A percentile compares a stretch with the other conserved stretches of the same genome.
Evolutionary conservation across 1,140 invertebrate species (phyloP).

Genomic region (Rhagoletis pomonella): DNA sequence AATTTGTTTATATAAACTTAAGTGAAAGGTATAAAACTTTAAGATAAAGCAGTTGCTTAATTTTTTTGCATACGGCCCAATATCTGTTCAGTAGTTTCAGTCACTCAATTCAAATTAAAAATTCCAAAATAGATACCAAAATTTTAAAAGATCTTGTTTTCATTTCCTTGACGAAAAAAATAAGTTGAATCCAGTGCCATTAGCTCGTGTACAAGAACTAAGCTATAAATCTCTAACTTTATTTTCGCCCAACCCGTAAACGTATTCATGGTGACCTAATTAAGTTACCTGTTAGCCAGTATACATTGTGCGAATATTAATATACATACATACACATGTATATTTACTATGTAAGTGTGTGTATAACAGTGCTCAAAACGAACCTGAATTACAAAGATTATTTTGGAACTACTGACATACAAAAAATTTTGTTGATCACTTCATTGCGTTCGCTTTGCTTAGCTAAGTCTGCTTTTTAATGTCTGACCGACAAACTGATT

Average conservation of each 20-base stretch:
- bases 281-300: conserved; percentile 33
- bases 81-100: too few relatives aligned
- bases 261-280: conserved; percentile 40
- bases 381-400: conserved; percentile 17
- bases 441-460: not conserved
- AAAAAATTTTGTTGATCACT: not conserved
- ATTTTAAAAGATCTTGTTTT: not conserved
- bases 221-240: conserved; percentile 15
- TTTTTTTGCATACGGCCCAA: too few relatives aligned
- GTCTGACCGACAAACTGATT: not conserved
- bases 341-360: not conserved
- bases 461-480: not conserved
- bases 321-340: too few relatives aligned
- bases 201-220: too few relatives aligned
- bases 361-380: conserved; percentile 4
- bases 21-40: too few relatives aligned
- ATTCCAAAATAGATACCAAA: too few relatives aligned
- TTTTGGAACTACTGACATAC: conserved; percentile 13
- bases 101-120: too few relatives aligned
- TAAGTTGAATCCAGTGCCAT: not conserved
- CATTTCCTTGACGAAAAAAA: not conserved
- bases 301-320: not conserved
- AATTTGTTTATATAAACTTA: too few relatives aligned
- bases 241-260: conserved; percentile 16
- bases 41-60: too few relatives aligned